Evolutionary conservation across 1,140 invertebrate species (phyloP), one percentile per base, ranked within the genome.

Genomic region (Trichogramma pretiosum): DNA sequence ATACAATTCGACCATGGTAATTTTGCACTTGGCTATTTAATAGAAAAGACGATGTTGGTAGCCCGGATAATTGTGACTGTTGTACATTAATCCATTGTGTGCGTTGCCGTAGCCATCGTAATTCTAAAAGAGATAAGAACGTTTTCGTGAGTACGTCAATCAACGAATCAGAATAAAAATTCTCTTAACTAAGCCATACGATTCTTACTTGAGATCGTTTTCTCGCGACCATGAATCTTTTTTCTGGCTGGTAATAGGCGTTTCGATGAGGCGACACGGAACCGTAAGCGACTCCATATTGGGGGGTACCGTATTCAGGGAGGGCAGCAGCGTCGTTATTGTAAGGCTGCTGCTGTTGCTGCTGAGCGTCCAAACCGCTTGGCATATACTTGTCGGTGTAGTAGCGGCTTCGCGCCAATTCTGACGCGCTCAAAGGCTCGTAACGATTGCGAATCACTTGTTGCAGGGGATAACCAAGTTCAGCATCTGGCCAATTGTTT

Each of bases 151-250:
- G 18, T 40, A 46, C 19, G 19, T 40, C 19, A 36, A 24, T 36
- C 3, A n/a, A 2, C 33, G n/a, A n/a, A n/a, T n/a, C n/a, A n/a
- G n/a, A n/a, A n/a, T n/a, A n/a, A 33, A 44, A 2, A 48, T 44
- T 50, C 39, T 45, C 16, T 41, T 35, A 18, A 42, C 3, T 10
- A 19, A 4, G 11, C 16, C 11, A 10, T 39, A 5, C 11, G 11
- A 22, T 21, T 17, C 10, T 39, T 23, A 67, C 65, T 59, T 61
- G 61, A 4, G 62, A 56, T 11, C 64, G 58, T 45, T 65, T 67
- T 24, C 58, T 63, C 7, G 61, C 36, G 5, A 66, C 50, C 49
- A 67, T 58, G 33, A 61, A 69, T 50, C 64, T 61, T 33, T 67
- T 67, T 30, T 68, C 64, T 0, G 56, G 61, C 5, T 50, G 55